A percentile compares a stretch with the other conserved stretches of the same genome.
These are phyloP conservation scores for Nemapogon koenigi DNA, from an alignment of 2,888 invertebrate species.

Conservation along the genomic window DNA sequence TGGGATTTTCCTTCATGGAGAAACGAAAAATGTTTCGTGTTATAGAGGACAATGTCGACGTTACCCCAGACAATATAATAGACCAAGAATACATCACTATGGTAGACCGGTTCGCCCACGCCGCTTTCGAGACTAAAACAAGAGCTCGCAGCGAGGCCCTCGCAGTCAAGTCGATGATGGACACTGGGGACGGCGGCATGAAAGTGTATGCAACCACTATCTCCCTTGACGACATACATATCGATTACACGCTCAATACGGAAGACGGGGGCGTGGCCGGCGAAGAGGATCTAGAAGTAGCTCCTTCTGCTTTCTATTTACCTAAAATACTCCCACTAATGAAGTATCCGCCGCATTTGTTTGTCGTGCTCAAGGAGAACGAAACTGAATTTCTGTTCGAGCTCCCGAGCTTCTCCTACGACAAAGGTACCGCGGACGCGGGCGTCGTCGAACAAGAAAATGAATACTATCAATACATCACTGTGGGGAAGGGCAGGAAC, in stretches of 20 bases:
- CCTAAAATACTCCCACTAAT: constrained; percentile 32
- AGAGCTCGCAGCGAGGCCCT: constrained; percentile 29
- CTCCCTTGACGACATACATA: constrained; percentile 56
- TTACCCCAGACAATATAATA: constrained; percentile 40
- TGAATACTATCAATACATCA: constrained; percentile 70
- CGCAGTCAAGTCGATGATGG: constrained; percentile 23
- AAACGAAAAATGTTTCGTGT: constrained; percentile 32
- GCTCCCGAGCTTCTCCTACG: constrained; percentile 67
- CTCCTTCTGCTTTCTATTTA: constrained; percentile 49
- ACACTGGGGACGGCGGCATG: constrained; percentile 29
- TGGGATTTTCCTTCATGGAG: constrained; percentile 29
- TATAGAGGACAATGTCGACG: constrained; percentile 27
- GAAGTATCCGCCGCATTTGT: constrained; percentile 63
- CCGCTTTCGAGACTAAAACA: constrained; percentile 36
- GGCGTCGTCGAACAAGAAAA: constrained; percentile 66
- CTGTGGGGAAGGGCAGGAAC: constrained; percentile 70
- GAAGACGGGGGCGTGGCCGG: constrained; percentile 33
- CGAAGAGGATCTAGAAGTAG: constrained; percentile 30
- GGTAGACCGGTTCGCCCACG: constrained; percentile 37
- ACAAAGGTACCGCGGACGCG: constrained; percentile 66
- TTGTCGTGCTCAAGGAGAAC: constrained; percentile 71
- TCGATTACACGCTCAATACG: constrained; percentile 53
- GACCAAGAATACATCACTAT: constrained; percentile 33
- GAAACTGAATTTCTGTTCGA: constrained; percentile 70
- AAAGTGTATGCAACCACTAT: constrained; percentile 53